Conservation (phyloP, 1,140 invertebrate genomes). For the Anthonomus grandis region DNA sequence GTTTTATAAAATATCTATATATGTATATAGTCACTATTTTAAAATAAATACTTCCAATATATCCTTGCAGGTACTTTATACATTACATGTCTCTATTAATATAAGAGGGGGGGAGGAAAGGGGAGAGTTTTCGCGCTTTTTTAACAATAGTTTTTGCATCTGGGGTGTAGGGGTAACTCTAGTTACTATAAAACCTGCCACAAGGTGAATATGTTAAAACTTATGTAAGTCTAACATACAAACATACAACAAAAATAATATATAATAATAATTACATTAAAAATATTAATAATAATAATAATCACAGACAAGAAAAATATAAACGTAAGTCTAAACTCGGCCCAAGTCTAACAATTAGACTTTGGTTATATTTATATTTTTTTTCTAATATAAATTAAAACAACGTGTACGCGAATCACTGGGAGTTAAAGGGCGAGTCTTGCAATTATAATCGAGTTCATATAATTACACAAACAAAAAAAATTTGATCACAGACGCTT, state of each 20-base stretch:
- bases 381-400: no score
- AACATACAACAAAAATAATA: conserved; percentile 11
- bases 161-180: background rate
- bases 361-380: background rate
- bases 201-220: conserved; percentile 34
- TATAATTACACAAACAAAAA: conserved; percentile 20
- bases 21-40: conserved; percentile 3
- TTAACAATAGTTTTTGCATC: background rate
- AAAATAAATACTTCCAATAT: conserved; percentile 25
- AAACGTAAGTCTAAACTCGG: conserved; percentile 8
- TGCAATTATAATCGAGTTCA: no score
- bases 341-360: conserved; percentile 1
- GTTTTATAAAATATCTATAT: background rate
- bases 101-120: background rate
- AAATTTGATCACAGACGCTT: conserved; percentile 33
- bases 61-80: conserved; percentile 28
- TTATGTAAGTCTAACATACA: conserved; percentile 44
- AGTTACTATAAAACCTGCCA: background rate
- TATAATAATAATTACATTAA: no score
- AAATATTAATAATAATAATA: conserved; percentile 44
- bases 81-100: conserved; percentile 8
- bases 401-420: no score
- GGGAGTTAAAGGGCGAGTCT: no score
- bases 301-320: conserved; percentile 40
- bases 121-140: background rate